Evolutionary conservation across 2,888 invertebrate species (phyloP), one percentile per base, ranked within the genome.

Genomic region (Thumatha senex): DNA sequence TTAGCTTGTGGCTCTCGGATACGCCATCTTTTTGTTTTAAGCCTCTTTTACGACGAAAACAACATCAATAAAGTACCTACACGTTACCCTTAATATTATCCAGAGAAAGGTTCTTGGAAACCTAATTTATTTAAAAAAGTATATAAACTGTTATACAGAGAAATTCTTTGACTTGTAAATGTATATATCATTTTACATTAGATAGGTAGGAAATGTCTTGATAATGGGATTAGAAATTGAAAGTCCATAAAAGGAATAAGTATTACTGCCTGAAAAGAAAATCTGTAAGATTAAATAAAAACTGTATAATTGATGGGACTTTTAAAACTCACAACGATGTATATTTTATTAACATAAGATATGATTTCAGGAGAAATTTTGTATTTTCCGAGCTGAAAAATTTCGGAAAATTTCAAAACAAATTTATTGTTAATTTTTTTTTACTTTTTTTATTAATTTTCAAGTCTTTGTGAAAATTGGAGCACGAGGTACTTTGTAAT

Each of bases 1-100:
- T 87, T 89, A 86, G 82, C 87, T 84, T 84, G 88, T 80, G 87
- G 88, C 84, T 85, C 83, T 84, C 75, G 76, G 84, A 81, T 80
- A 84, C 84, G 74, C 76, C 80, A 78, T 84, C 82, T 88, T 88
- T 85, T 87, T 87, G 82, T 89, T 85, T 82, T 80, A 76, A 82
- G 79, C 77, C 76, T 76, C 78, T 81, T n/a, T 82, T 78, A 61
- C 64, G 64, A 67, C 61, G 72, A 77, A 78, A 78, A 80, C 76
- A 74, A 76, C 73, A 73, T 66, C 54, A 61, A 49, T 50, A 57
- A 50, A 14, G 51, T 65, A 65, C 30, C 30, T 30, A 30, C 65
- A 51, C 58, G 61, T 56, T 61, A n/a, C 57, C 63, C 53, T 44
- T 56, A 54, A 55, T 63, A 69, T 60, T 49, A 51, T 59, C 48